Percentiles rank a stretch among this genome's conserved stretches.
These are phyloP conservation scores for Seriola quinqueradiata DNA, from an alignment of 2,113 vertebrate genomes.

Conservation along the genomic window DNA sequence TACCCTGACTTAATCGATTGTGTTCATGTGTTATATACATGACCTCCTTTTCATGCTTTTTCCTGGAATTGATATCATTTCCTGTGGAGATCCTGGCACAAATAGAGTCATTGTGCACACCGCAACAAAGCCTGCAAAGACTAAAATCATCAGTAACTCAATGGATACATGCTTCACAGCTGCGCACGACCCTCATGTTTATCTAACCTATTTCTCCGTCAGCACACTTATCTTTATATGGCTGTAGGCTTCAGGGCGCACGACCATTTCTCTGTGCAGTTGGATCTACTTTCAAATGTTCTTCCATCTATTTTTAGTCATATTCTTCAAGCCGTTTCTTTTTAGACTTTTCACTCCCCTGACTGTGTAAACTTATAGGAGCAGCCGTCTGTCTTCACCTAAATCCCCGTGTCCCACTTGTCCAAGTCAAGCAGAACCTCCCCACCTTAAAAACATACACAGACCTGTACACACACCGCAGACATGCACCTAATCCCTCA, in stretches of 20 bases:
- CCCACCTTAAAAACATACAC: slow-evolving; percentile 65
- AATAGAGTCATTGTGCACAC: slow-evolving; percentile 54
- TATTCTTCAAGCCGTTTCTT: slow-evolving; percentile 23
- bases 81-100: slow-evolving; percentile 50
- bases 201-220: slow-evolving; percentile 18
- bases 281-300: slow-evolving; percentile 14
- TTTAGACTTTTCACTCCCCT: slow-evolving; percentile 34
- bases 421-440: slow-evolving; percentile 55
- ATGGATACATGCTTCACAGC: slow-evolving; percentile 22
- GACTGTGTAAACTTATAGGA: slow-evolving; percentile 46
- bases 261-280: background rate
- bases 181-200: slow-evolving; percentile 30
- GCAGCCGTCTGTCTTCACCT: slow-evolving; percentile 54
- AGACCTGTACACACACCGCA: slow-evolving; percentile 56
- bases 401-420: slow-evolving; percentile 42
- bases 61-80: slow-evolving; percentile 74
- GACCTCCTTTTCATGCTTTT: slow-evolving; percentile 65
- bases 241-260: slow-evolving; percentile 2
- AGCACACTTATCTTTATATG: slow-evolving; percentile 28
- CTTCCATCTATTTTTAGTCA: slow-evolving; percentile 56
- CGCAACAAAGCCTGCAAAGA: slow-evolving; percentile 33
- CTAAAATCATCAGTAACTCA: slow-evolving; percentile 36
- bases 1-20: slow-evolving; percentile 58
- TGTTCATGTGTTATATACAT: slow-evolving; percentile 58
- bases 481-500: slow-evolving; percentile 53